Conservation (phyloP, 2,888 invertebrate genomes). For the Caenorhabditis doughertyi region DNA sequence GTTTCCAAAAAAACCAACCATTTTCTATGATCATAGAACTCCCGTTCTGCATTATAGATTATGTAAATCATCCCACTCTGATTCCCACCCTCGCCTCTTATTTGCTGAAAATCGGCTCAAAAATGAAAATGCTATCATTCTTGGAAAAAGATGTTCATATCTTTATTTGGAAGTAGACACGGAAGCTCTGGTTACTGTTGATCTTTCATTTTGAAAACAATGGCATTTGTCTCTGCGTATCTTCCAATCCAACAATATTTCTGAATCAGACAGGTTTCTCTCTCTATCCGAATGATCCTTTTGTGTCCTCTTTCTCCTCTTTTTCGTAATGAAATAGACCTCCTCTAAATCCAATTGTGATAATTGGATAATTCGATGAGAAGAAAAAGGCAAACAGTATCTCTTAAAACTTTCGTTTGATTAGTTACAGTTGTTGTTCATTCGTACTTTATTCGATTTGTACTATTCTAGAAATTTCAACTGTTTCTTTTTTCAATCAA, state of each 20-base stretch:
- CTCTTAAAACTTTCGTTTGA: constrained; percentile 2
- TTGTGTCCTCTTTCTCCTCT: neutral
- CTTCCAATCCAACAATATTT: constrained; percentile 11
- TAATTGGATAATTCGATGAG: constrained; percentile 48
- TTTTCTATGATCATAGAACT: constrained; percentile 34
- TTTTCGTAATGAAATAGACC: constrained; percentile 37
- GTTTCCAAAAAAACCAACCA: neutral
- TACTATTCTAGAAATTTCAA: neutral
- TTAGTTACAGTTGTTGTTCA: neutral
- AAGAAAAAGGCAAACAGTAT: neutral
- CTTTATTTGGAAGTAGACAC: neutral
- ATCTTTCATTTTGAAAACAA: constrained; percentile 34
- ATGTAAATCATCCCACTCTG: constrained; percentile 36
- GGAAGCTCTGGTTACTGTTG: constrained; percentile 11
- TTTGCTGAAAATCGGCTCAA: constrained; percentile 24
- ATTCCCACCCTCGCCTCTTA: constrained; percentile 45
- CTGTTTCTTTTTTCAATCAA: neutral
- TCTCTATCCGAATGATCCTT: constrained; percentile 7
- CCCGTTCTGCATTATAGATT: constrained; percentile 22
- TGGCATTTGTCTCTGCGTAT: constrained; percentile 12
- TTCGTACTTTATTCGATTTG: neutral
- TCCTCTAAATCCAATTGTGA: constrained; percentile 11
- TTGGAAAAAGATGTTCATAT: neutral
- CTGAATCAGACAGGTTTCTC: constrained; percentile 35
- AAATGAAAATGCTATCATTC: neutral